Evolutionary conservation across 2,113 vertebrate genomes (phyloP).

Genomic region (Pituophis catenifer): DNA sequence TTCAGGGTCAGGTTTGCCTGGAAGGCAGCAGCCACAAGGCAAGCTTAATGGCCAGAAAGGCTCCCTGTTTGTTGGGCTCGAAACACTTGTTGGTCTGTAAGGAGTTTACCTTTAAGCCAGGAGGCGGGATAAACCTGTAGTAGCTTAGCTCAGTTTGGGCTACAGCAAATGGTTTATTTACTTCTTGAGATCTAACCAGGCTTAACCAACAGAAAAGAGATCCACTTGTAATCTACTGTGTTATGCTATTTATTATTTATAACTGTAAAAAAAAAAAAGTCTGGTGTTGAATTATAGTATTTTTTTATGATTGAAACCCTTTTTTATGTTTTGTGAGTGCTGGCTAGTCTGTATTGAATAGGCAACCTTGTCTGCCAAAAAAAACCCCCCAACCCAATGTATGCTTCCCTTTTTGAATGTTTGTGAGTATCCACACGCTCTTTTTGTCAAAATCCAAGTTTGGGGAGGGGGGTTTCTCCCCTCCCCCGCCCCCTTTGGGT

Average conservation of each 20-base stretch:
- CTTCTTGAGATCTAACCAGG: slow-evolving; percentile 56
- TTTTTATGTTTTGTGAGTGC: slow-evolving; percentile 65
- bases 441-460: slow-evolving; percentile 65
- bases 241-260: slow-evolving; percentile 75
- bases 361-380: slow-evolving; percentile 60
- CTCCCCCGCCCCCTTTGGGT: not conserved
- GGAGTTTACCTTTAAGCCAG: slow-evolving; percentile 34
- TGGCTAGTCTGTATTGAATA: slow-evolving; percentile 69
- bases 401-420: slow-evolving; percentile 68
- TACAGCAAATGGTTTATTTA: slow-evolving; percentile 48
- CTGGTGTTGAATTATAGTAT: slow-evolving; percentile 72
- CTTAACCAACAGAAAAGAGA: slow-evolving; percentile 51
- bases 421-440: slow-evolving; percentile 64
- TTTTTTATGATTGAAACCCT: slow-evolving; percentile 72
- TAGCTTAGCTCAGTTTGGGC: slow-evolving; percentile 48
- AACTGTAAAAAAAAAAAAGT: slow-evolving; percentile 61
- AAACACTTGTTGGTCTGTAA: slow-evolving; percentile 34
- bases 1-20: not conserved
- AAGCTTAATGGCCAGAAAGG: not conserved
- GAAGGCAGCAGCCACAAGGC: slow-evolving; percentile 12
- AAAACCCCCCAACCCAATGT: slow-evolving; percentile 21
- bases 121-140: slow-evolving; percentile 42
- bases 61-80: slow-evolving; percentile 17
- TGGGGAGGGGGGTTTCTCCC: not conserved
- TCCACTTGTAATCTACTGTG: slow-evolving; percentile 68